Evolutionary conservation across 64 coral and sea anemone genomes (phyloP).

Genomic region (Anthopleura sola): DNA sequence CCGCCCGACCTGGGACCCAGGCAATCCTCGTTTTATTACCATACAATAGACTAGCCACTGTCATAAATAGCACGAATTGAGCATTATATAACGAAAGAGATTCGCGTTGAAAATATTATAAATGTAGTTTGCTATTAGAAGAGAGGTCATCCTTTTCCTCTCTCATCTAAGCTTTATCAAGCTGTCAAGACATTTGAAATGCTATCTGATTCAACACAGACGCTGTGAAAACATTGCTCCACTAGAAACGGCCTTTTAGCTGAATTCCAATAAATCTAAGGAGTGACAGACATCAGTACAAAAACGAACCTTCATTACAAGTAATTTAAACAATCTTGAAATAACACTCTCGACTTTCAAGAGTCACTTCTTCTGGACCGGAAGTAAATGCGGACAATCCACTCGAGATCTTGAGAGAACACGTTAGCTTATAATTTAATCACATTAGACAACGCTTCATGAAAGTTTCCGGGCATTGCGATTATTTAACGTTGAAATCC

Average conservation of each 20-base stretch:
- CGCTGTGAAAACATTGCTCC: constrained; percentile 7
- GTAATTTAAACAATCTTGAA: constrained; percentile 20
- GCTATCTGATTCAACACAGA: constrained; percentile 22
- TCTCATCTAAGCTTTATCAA: background rate
- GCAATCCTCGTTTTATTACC: background rate
- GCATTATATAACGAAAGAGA: background rate
- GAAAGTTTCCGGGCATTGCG: constrained; percentile 11
- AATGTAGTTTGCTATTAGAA: background rate
- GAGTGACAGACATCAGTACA: background rate
- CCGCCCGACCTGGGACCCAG: constrained; percentile 11
- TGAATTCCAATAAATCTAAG: constrained; percentile 7
- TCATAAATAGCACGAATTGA: background rate
- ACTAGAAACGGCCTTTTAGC: background rate
- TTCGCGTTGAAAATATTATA: background rate
- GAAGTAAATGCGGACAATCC: background rate
- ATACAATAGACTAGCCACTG: background rate
- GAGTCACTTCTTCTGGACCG: constrained; percentile 3
- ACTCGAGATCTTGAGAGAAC: constrained; percentile 19
- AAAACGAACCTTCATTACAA: background rate
- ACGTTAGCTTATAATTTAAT: constrained; percentile 3
- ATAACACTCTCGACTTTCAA: constrained; percentile 16
- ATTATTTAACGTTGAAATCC: background rate
- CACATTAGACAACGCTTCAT: background rate
- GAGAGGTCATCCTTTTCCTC: background rate
- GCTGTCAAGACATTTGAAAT: background rate